Evolutionary conservation across 2,888 invertebrate genomes (phyloP).

Genomic region (Melipona bicolor): DNA sequence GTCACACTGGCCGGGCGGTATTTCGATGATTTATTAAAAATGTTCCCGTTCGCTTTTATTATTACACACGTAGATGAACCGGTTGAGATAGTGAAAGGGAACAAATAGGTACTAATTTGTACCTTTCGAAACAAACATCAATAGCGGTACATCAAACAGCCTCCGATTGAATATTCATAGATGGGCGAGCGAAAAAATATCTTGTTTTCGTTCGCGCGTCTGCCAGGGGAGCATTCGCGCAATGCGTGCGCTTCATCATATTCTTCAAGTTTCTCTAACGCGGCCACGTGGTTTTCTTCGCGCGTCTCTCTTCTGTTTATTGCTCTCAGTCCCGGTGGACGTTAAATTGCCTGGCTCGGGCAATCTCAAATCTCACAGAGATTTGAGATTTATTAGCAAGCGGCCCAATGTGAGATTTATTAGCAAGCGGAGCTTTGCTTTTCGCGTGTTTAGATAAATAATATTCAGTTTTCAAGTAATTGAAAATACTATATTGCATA

Average conservation of each 20-base stretch:
- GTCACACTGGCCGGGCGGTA: constrained; percentile 54
- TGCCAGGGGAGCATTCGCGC: neutral
- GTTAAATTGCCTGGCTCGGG: neutral
- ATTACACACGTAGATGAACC: constrained; percentile 46
- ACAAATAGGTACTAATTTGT: constrained; percentile 51
- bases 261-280: neutral
- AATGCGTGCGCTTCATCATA: neutral
- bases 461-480: neutral
- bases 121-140: constrained; percentile 30
- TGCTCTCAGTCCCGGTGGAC: neutral
- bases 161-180: constrained; percentile 42
- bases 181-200: neutral
- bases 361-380: neutral
- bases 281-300: constrained; percentile 2
- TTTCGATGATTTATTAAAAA: constrained; percentile 59
- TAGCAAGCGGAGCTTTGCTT: constrained; percentile 13
- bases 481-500: neutral
- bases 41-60: constrained; percentile 28
- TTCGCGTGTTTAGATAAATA: constrained; percentile 10
- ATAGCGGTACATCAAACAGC: constrained; percentile 34
- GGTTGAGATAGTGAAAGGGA: constrained; percentile 65
- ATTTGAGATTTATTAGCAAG: constrained; percentile 30
- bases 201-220: neutral
- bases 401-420: constrained; percentile 25
- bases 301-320: neutral